Percentiles rank a stretch among this genome's conserved stretches.
Evolutionary conservation across 2,888 invertebrate genomes (phyloP).

Genomic region (Cheilosia soror): DNA sequence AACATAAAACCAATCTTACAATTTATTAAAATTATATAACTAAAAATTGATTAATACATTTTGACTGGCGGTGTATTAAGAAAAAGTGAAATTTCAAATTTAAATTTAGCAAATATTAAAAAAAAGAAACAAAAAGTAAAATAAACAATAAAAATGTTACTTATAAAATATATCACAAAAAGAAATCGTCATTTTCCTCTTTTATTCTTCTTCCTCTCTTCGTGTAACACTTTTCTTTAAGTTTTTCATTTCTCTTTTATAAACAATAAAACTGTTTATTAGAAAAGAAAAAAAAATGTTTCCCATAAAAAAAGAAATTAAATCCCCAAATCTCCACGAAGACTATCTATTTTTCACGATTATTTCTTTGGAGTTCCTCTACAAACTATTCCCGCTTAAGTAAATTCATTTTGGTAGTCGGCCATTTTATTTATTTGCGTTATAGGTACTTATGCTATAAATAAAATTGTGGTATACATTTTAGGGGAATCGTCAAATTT

Average conservation of each 20-base stretch:
- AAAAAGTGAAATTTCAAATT: conserved; percentile 1
- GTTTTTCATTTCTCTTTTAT: background rate
- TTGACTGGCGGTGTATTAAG: conserved; percentile 3
- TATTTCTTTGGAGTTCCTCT: conserved; percentile 49
- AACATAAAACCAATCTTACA: conserved; percentile 51
- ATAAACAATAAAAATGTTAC: conserved; percentile 47
- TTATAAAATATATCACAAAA: conserved; percentile 74
- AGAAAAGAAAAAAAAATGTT: background rate
- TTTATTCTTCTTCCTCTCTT: conserved; percentile 19
- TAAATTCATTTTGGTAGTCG: conserved; percentile 42
- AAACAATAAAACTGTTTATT: conserved; percentile 4
- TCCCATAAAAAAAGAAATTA: background rate
- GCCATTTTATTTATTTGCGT: background rate
- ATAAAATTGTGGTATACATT: conserved; percentile 14
- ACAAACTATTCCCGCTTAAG: conserved; percentile 16
- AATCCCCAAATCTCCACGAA: background rate
- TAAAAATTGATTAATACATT: conserved; percentile 17
- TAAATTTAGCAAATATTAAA: conserved; percentile 28
- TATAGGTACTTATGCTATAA: conserved; percentile 5
- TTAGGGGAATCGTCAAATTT: background rate
- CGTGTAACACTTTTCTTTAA: conserved; percentile 19
- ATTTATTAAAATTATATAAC: background rate
- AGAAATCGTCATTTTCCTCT: conserved; percentile 55
- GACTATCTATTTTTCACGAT: conserved; percentile 17
- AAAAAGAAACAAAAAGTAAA: conserved; percentile 36